These are phyloP conservation scores for Oreochromis grahami DNA, from an alignment of 2,797 vertebrate species.

Conservation along the genomic window DNA sequence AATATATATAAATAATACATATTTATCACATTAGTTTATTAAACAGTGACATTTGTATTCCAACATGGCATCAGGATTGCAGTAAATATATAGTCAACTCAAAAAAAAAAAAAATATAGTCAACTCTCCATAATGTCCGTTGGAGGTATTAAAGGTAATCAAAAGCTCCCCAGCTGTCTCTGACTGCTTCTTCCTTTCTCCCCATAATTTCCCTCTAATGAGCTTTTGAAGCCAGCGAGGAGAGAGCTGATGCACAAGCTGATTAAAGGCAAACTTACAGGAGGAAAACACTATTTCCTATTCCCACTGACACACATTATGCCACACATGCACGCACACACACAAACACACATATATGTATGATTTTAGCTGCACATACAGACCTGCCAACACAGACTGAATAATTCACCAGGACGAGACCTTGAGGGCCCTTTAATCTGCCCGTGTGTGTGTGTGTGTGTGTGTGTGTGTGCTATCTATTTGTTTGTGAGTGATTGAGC, in stretches of 20 bases:
- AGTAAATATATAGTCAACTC: not conserved
- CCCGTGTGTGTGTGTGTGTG: constrained; percentile 3
- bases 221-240: constrained; percentile 25
- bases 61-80: not conserved
- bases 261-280: constrained; percentile 38
- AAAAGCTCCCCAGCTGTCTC: not conserved
- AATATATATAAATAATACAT: not conserved
- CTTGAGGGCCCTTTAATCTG: constrained; percentile 38
- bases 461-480: not conserved
- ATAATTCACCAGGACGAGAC: constrained; percentile 62
- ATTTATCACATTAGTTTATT: not conserved
- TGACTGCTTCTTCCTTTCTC: not conserved
- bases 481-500: not conserved
- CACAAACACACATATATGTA: not conserved
- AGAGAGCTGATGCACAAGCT: constrained; percentile 25
- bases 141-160: not conserved
- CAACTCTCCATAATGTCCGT: not conserved
- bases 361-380: constrained; percentile 1
- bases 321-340: not conserved
- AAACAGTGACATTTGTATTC: not conserved
- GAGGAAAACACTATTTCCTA: constrained; percentile 43
- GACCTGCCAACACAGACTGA: constrained; percentile 55
- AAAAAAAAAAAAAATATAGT: too few species aligned
- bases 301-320: not conserved
- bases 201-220: constrained; percentile 30